Evolutionary conservation across 2,113 vertebrate species (phyloP), one percentile per base, ranked within the genome.

Genomic region (Diadophis punctatus): DNA sequence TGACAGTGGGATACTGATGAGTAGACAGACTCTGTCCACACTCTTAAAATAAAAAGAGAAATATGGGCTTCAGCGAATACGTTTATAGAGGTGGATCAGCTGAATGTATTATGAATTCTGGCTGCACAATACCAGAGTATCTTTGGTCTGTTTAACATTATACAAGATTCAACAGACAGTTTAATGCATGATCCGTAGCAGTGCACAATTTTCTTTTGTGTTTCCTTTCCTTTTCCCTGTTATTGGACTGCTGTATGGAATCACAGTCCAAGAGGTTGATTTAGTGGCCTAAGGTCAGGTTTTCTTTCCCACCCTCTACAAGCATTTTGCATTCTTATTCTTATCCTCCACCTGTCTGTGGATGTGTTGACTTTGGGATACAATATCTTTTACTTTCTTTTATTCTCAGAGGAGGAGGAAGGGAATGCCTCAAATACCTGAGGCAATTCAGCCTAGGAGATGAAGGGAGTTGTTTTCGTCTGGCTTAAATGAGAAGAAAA

Each of bases 151-250:
- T 93, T 97, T 97, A 97, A 94, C 95, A 93, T 97, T 97, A 97
- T 94, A 97, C 93, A 92, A 96, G 93, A 93, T 97, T 97, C 96
- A 97, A 96, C 88, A 96, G 97, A 97, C 96, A 97, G 96, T 96
- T 97, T 97, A 97, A 97, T 97, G 96, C 96, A 96, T 96, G 96
- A 96, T 97, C 96, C 96, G 94, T 63, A 95, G 58, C 96, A 97
- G 96, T 88, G 90, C 94, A 94, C 94, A 93, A 27, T 90, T 94
- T 93, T 95, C 46, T 95, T 96, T 92, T 6, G 80, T 80, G 34
- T 25, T 90, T 86, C 4, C 8, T 20, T 34, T 34, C 48, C 34
- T 22, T 25, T 25, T 12, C 43, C 1, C n/a, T 63, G 90, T 93
- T 90, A 93, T 90, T 96, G 97, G 94, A 95, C 95, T 96, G 80